Conservation (phyloP, 1,140 invertebrate species). For the Atta cephalotes region DNA sequence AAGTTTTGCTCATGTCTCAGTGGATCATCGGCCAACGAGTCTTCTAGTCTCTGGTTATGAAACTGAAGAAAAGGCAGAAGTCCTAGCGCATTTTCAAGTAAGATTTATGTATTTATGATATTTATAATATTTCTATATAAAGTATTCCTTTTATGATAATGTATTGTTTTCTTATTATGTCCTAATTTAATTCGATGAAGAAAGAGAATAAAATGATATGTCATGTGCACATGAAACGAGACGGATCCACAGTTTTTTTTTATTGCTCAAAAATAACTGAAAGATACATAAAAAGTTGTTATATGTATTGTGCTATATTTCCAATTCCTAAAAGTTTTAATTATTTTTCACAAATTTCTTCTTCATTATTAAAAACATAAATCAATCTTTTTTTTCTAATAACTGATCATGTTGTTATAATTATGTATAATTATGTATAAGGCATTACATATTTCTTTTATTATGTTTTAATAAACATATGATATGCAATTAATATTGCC, state of each 20-base stretch:
- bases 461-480: neutral
- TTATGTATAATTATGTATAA: neutral
- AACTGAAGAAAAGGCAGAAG: slow-evolving; percentile 89
- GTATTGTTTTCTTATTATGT: too few relatives aligned
- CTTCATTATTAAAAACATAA: neutral
- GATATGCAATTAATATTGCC: neutral
- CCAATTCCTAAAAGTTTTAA: neutral
- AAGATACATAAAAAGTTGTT: neutral
- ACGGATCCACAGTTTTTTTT: neutral
- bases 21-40: slow-evolving; percentile 93
- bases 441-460: neutral
- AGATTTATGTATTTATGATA: slow-evolving; percentile 69
- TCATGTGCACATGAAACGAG: too few relatives aligned
- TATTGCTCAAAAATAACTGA: neutral
- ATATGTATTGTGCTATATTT: neutral
- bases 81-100: slow-evolving; percentile 91
- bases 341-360: neutral
- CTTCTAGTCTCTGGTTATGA: slow-evolving; percentile 93
- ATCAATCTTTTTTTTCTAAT: neutral
- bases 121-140: neutral
- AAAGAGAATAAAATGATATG: too few relatives aligned
- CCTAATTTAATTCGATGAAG: too few relatives aligned
- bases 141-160: too few relatives aligned
- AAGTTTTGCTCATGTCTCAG: slow-evolving; percentile 88
- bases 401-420: neutral